Base-by-base conservation (phyloP, 2,888 invertebrate genomes). In the Caenorhabditis japonica region DNA sequence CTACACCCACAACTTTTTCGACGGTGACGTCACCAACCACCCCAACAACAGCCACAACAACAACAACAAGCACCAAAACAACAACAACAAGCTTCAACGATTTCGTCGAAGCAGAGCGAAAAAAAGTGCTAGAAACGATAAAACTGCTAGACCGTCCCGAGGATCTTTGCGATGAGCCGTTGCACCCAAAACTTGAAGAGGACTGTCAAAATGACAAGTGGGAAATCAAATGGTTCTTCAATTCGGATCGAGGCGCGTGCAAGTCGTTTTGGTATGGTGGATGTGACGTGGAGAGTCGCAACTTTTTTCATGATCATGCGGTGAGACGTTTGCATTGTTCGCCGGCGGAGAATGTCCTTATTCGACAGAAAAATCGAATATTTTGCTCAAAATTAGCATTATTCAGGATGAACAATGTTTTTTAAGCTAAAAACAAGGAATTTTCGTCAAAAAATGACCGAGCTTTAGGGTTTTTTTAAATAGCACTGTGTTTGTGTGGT, bases 251-350 rank as follows among this genome's bases (percentile, higher is more conserved):
- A 27, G 74, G 77, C 1, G 39, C 69, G 7, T 86, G 86, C 58
- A 77, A 80, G 19, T 76, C 74, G 12, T 86, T 86, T 62, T 86
- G 86, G 84, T 85, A 83, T 34, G 86, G 84, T 34, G 85, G 85
- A 19, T 86, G 86, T 41, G 73, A 78, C 13, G 61, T 75, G 7
- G 76, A 75, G 15, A 55, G 73, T 4, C 55, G 68, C 15, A 81
- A 81, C 55, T 80, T 80, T 49, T 81, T 78, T 71, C 64, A 69
- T 1, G 60, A 75, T 64, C 61, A 64, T 19, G 71, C 66, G 55
- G 81, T 81, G 15, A 36, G 55, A 44, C 5, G 33, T 49, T 17
- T 10, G 21, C n/a, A 34, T 10, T 21, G 27, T n/a, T n/a, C n/a
- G n/a, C n/a, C n/a, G n/a, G n/a, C n/a, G n/a, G n/a, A n/a, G n/a